A percentile compares a stretch with the other conserved stretches of the same genome.
Evolutionary conservation across 2,888 invertebrate genomes (phyloP).

Genomic region (Trichogramma dendrolimi): DNA sequence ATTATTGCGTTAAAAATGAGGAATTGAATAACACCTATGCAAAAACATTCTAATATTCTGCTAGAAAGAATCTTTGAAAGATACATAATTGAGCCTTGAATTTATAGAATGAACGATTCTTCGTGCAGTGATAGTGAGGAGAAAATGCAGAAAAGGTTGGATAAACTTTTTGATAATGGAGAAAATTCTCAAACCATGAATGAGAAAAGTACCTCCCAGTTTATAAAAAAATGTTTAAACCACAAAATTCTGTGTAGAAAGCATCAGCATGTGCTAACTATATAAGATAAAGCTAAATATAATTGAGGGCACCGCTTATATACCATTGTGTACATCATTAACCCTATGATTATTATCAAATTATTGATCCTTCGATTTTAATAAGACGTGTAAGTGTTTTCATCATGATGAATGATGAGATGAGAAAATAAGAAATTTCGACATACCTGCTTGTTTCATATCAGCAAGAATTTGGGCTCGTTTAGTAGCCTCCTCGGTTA

Average conservation of each 20-base stretch:
- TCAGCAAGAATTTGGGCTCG: conserved; percentile 46
- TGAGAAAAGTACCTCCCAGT: too few relatives aligned
- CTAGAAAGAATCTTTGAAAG: too few relatives aligned
- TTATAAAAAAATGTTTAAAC: neutral
- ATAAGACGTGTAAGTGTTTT: conserved; percentile 28
- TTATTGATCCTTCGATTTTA: conserved; percentile 44
- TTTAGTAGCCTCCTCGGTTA: conserved; percentile 49
- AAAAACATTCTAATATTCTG: too few relatives aligned
- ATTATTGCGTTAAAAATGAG: too few relatives aligned
- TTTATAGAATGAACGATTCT: too few relatives aligned
- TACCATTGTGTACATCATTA: conserved; percentile 44
- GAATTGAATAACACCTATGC: too few relatives aligned
- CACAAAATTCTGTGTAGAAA: conserved; percentile 48
- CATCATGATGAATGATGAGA: conserved; percentile 26
- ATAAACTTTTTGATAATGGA: too few relatives aligned
- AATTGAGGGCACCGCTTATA: conserved; percentile 47
- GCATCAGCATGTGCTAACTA: conserved; percentile 53
- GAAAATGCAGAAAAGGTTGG: too few relatives aligned
- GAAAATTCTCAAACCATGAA: too few relatives aligned
- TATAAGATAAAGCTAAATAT: conserved; percentile 54
- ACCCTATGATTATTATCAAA: conserved; percentile 26
- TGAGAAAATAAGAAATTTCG: conserved; percentile 12
- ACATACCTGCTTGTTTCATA: conserved; percentile 45
- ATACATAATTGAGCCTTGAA: too few relatives aligned
- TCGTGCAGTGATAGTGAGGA: too few relatives aligned